Percentiles rank a stretch among this genome's conserved stretches.
These are phyloP conservation scores for Rhagonycha lutea DNA, from an alignment of 2,888 invertebrate genomes.

Conservation along the genomic window DNA sequence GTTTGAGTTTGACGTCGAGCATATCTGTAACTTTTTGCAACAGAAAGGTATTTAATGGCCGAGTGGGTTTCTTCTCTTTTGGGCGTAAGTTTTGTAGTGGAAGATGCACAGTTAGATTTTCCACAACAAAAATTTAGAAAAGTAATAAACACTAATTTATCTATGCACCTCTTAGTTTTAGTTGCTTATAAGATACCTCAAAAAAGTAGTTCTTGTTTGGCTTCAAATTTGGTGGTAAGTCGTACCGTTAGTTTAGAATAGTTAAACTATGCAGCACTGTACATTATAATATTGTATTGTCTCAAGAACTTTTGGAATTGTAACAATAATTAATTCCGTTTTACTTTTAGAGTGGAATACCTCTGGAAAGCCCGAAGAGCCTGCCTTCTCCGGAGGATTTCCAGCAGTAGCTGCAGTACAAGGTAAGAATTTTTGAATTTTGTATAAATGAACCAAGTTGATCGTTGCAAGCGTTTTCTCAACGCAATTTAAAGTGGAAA, in stretches of 20 bases:
- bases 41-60: neutral
- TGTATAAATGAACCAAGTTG: neutral
- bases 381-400: conserved; percentile 36
- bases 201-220: neutral
- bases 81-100: neutral
- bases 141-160: neutral
- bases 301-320: neutral
- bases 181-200: neutral
- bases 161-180: neutral
- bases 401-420: conserved; percentile 45
- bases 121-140: neutral
- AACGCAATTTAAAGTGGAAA: neutral
- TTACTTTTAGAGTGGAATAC: conserved; percentile 52
- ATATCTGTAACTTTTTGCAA: neutral
- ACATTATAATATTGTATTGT: neutral
- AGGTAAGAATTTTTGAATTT: conserved; percentile 45
- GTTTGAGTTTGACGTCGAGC: neutral
- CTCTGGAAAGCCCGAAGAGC: conserved; percentile 40
- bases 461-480: neutral
- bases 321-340: neutral
- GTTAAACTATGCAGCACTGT: neutral
- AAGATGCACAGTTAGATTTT: neutral
- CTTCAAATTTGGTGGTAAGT: conserved; percentile 1
- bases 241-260: neutral
- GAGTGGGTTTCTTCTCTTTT: neutral